Percentiles rank a stretch among this genome's conserved stretches.
phyloP scores from a whole-genome alignment of 2,797 vertebrate species.

The Leptodactylus fallax region DNA sequence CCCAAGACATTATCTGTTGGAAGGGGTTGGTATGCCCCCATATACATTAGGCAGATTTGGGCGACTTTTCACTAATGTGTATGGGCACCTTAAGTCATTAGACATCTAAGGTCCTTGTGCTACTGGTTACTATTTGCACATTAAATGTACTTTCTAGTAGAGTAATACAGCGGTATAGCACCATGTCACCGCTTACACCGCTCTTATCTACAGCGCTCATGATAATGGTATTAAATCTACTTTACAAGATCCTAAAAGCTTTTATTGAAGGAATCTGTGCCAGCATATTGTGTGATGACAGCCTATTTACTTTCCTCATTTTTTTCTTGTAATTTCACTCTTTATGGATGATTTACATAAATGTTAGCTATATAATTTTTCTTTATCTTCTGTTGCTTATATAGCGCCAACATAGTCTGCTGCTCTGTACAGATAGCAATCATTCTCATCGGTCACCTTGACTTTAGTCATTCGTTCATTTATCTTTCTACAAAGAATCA shows the following conservation, averaged over 20 bases:
- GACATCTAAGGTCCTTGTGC: too few species aligned
- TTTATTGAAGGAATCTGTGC: not conserved
- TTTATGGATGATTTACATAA: not conserved
- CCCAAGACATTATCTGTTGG: too few species aligned
- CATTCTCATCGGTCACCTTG: not conserved
- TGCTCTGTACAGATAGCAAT: not conserved
- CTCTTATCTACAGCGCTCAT: not conserved
- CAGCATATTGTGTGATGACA: not conserved
- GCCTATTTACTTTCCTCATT: not conserved
- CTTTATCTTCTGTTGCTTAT: not conserved
- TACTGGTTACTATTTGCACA: not conserved
- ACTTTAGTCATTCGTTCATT: not conserved
- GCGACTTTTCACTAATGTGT: too few species aligned
- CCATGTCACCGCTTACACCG: not conserved
- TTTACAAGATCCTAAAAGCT: not conserved
- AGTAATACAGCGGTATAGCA: not conserved
- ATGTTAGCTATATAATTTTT: not conserved
- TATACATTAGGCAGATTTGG: too few species aligned
- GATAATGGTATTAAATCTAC: not conserved
- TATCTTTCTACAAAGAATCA: not conserved
- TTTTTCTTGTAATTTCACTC: not conserved
- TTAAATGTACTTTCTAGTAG: not conserved
- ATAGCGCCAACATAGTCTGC: not conserved
- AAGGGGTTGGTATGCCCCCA: too few species aligned
- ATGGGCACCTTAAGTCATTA: too few species aligned